These are phyloP conservation scores for Corythoichthys intestinalis DNA, from an alignment of 2,113 vertebrate species.

Conservation along the genomic window DNA sequence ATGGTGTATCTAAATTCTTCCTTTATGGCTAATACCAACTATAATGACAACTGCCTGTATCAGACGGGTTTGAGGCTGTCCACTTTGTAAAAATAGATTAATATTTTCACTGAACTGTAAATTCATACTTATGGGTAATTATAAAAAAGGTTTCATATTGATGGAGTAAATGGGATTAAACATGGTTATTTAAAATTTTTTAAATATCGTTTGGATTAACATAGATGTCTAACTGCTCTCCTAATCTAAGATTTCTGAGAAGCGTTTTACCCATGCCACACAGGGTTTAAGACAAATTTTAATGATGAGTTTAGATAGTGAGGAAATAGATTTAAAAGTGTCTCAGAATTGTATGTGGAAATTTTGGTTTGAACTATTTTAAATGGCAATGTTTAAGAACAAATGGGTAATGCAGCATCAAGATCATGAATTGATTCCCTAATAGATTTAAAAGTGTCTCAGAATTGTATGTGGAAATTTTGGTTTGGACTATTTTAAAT, in stretches of 20 bases:
- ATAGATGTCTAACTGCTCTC: background rate
- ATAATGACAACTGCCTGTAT: background rate
- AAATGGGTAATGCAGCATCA: background rate
- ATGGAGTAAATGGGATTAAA: background rate
- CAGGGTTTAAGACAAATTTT: background rate
- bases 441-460: background rate
- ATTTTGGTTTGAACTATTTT: slow-evolving; percentile 6
- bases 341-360: slow-evolving; percentile 1
- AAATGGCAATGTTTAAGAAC: background rate
- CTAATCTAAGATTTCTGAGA: background rate
- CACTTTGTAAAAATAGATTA: background rate
- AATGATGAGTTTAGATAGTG: background rate
- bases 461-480: slow-evolving; percentile 6
- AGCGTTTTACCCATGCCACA: slow-evolving; percentile 3
- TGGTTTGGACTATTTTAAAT: slow-evolving; percentile 2
- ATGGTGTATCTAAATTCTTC: background rate
- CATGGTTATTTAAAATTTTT: background rate
- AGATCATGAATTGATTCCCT: slow-evolving; percentile 6
- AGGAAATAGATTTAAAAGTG: background rate
- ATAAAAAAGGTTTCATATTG: slow-evolving; percentile 1
- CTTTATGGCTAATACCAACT: background rate
- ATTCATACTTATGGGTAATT: background rate
- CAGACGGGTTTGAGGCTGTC: background rate
- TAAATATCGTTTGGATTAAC: background rate
- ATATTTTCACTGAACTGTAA: background rate